phyloP scores from a whole-genome alignment of 1,140 invertebrate genomes.

The Pentalonia nigronervosa region DNA sequence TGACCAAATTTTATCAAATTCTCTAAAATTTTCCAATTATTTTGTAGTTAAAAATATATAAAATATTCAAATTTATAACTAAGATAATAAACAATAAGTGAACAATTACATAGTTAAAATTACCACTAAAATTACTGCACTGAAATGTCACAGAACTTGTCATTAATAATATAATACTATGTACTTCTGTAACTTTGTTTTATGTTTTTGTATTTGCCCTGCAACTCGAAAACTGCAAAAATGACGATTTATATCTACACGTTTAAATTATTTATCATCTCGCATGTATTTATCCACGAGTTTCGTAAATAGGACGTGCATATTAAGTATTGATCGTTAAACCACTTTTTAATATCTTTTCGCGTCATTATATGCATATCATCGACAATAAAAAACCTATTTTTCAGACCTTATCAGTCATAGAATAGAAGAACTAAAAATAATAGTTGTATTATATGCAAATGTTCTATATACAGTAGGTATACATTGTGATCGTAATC shows the following conservation, averaged over 20 bases:
- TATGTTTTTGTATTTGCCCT: neutral
- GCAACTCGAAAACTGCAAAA: neutral
- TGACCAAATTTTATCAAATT: no score
- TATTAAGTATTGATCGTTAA: neutral
- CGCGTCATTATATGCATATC: neutral
- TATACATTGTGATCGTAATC: neutral
- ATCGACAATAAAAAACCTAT: neutral
- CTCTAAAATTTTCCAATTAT: no score
- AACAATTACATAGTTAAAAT: no score
- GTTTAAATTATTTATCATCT: neutral
- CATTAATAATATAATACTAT: no score
- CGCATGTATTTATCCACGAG: no score
- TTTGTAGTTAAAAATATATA: no score
- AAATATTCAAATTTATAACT: no score
- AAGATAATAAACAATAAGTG: no score
- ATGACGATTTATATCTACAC: neutral
- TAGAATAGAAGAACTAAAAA: neutral
- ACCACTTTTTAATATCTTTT: neutral
- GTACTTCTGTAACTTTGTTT: no score
- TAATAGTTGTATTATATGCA: neutral
- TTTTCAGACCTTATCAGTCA: neutral
- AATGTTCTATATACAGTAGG: no score
- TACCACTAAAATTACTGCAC: no score
- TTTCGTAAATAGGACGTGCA: neutral
- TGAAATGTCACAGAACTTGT: no score